Evolutionary conservation across 2,113 vertebrate species (phyloP).

Genomic region (Charadrius vociferus): DNA sequence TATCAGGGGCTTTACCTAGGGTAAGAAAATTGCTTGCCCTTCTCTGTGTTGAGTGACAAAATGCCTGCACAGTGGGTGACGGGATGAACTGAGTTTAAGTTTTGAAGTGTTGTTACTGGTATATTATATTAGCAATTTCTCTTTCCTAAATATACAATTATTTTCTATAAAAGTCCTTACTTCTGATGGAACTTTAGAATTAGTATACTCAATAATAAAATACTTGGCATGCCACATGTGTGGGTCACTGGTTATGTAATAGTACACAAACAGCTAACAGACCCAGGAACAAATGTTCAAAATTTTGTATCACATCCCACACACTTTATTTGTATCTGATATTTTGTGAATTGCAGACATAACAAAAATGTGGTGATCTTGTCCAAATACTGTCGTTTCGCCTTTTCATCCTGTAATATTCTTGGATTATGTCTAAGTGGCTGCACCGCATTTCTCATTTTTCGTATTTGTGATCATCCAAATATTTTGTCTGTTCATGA

Average conservation of each 20-base stretch:
- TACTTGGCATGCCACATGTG: background rate
- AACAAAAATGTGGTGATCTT: slow-evolving; percentile 30
- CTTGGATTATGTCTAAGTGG: background rate
- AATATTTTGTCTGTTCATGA: slow-evolving; percentile 44
- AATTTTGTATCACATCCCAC: slow-evolving; percentile 26
- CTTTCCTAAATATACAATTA: background rate
- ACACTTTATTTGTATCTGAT: slow-evolving; percentile 27
- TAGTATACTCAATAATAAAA: slow-evolving; percentile 12
- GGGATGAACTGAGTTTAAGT: background rate
- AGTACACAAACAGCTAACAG: slow-evolving; percentile 28
- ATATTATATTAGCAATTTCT: background rate
- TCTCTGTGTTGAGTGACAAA: background rate
- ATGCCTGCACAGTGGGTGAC: background rate
- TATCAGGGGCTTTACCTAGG: background rate
- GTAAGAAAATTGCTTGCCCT: background rate
- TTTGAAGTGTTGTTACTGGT: background rate
- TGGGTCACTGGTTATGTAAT: slow-evolving; percentile 45
- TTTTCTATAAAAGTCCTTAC: background rate
- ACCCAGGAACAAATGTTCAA: slow-evolving; percentile 39
- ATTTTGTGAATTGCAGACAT: slow-evolving; percentile 25
- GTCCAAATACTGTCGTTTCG: slow-evolving; percentile 27
- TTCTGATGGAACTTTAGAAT: background rate
- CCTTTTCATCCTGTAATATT: slow-evolving; percentile 29
- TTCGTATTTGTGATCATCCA: slow-evolving; percentile 45
- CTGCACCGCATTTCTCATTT: slow-evolving; percentile 42